phyloP scores from a whole-genome alignment of 2,113 vertebrate genomes.

The Peucedramus taeniatus region DNA sequence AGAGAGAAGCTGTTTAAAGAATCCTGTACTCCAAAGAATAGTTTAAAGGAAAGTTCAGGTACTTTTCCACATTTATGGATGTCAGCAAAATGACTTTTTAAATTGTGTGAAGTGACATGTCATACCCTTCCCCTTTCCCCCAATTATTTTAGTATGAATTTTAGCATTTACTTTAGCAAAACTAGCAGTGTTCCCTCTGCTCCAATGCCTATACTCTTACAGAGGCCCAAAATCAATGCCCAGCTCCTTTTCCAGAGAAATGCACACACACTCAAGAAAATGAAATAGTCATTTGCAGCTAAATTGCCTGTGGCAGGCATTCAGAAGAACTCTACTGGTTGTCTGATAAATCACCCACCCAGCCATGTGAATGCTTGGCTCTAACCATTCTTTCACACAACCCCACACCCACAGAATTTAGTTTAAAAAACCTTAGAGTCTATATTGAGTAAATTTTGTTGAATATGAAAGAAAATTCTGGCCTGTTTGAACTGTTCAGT shows the following conservation, averaged over 20 bases:
- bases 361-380: background rate
- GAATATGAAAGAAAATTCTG: background rate
- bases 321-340: background rate
- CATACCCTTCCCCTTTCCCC: background rate
- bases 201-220: background rate
- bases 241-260: background rate
- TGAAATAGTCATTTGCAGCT: background rate
- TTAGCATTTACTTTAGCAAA: background rate
- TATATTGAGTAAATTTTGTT: background rate
- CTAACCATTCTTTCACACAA: background rate
- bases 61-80: background rate
- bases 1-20: background rate
- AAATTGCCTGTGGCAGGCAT: background rate
- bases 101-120: background rate
- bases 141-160: background rate
- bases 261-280: background rate
- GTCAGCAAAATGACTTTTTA: background rate
- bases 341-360: background rate
- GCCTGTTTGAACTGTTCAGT: background rate
- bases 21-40: background rate
- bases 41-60: background rate
- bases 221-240: background rate
- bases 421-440: background rate
- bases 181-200: background rate
- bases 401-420: background rate